A percentile compares a stretch with the other conserved stretches of the same genome.
phyloP scores from a whole-genome alignment of 1,140 invertebrate species.

The Drosophila micromelanica region DNA sequence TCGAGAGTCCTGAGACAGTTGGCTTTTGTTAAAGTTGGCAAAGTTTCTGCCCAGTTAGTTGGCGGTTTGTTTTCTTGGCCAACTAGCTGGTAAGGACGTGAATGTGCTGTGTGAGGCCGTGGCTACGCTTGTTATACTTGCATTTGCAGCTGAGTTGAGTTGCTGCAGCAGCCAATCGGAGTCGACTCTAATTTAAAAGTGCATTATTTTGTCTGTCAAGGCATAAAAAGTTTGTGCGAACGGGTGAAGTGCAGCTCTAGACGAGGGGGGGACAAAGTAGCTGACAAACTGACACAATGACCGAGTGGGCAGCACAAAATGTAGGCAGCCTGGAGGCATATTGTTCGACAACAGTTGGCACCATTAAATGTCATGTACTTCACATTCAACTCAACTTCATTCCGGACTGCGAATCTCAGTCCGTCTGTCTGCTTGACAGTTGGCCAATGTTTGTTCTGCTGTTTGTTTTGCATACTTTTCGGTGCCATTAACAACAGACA shows the following conservation, averaged over 20 bases:
- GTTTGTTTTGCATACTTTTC: conserved; percentile 58
- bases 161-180: conserved; percentile 33
- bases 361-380: conserved; percentile 64
- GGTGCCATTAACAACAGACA: conserved; percentile 57
- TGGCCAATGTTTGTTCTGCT: conserved; percentile 33
- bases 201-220: conserved; percentile 42
- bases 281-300: conserved; percentile 59
- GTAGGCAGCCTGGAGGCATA: conserved; percentile 23
- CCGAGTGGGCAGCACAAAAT: conserved; percentile 40
- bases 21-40: conserved; percentile 39
- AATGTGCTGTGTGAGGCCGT: neutral
- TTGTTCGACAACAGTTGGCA: conserved; percentile 59
- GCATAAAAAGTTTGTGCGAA: conserved; percentile 25
- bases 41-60: conserved; percentile 14
- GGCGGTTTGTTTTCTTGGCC: conserved; percentile 24
- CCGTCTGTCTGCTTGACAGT: conserved; percentile 15
- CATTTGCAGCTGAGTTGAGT: neutral
- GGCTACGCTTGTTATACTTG: neutral
- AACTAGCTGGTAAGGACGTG: conserved; percentile 5
- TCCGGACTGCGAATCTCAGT: conserved; percentile 10
- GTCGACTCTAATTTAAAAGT: conserved; percentile 43
- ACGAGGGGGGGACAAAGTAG: conserved; percentile 17
- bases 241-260: conserved; percentile 13
- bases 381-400: conserved; percentile 32
- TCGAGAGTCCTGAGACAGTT: conserved; percentile 27